These are phyloP conservation scores for Glyptemys insculpta DNA, from an alignment of 2,797 vertebrate species.

Conservation along the genomic window DNA sequence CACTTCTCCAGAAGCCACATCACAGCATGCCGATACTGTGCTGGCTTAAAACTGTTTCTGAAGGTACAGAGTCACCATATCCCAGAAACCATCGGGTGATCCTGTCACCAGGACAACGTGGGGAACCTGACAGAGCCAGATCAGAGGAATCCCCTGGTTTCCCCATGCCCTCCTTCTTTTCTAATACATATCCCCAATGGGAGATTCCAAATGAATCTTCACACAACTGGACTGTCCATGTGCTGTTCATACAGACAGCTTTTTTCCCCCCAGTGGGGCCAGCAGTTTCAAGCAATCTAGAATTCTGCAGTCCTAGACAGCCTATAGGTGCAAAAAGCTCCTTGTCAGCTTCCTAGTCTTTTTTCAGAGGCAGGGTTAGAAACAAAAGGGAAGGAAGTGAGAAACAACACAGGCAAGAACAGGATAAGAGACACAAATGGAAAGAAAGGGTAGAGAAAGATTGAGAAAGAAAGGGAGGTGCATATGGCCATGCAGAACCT, in stretches of 20 bases:
- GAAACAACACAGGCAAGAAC: background rate
- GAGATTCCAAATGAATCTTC: background rate
- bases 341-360: background rate
- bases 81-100: background rate
- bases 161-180: background rate
- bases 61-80: background rate
- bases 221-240: fast-evolving
- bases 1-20: background rate
- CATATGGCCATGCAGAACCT: fast-evolving
- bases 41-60: background rate
- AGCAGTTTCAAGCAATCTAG: background rate
- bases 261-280: fast-evolving
- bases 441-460: background rate
- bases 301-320: fast-evolving
- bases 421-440: background rate
- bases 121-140: fast-evolving
- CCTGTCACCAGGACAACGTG: fast-evolving
- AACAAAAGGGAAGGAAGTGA: background rate
- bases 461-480: background rate
- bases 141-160: background rate
- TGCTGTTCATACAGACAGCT: background rate
- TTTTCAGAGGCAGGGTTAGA: background rate
- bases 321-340: background rate
- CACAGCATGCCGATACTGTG: background rate
- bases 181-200: background rate